Evolutionary conservation across 2,797 vertebrate genomes (phyloP).

Genomic region (Enteromius argenteus): DNA sequence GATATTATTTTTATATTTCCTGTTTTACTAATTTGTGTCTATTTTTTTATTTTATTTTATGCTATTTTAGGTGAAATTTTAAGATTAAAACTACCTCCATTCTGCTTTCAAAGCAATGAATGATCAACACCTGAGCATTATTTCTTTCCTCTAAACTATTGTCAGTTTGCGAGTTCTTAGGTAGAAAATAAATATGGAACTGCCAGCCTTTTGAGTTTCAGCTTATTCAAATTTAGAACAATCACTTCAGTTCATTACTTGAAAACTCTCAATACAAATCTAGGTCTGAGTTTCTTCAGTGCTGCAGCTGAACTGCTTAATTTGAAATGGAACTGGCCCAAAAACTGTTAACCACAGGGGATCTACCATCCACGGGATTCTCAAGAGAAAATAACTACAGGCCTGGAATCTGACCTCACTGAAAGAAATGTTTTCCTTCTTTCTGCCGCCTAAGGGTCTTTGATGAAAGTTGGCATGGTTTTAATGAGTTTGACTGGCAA

Average conservation of each 20-base stretch:
- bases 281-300: neutral
- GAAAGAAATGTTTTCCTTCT: conserved; percentile 7
- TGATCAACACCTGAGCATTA: neutral
- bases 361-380: conserved; percentile 10
- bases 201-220: neutral
- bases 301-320: neutral
- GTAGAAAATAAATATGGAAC: neutral
- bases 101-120: neutral
- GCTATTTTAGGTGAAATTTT: neutral
- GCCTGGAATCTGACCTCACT: conserved; percentile 3
- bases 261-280: neutral
- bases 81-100: neutral
- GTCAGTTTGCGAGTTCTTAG: neutral
- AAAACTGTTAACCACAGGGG: conserved; percentile 29
- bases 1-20: neutral
- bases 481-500: conserved; percentile 25
- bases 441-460: neutral
- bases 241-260: conserved; percentile 2
- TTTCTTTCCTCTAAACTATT: neutral
- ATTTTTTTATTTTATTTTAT: neutral
- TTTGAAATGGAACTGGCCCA: conserved; percentile 32
- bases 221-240: conserved; percentile 1
- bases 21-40: neutral
- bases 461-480: conserved; percentile 28
- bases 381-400: conserved; percentile 7